These are phyloP conservation scores for Nyctibius bracteatus DNA, from an alignment of 2,113 vertebrate species.

Conservation along the genomic window DNA sequence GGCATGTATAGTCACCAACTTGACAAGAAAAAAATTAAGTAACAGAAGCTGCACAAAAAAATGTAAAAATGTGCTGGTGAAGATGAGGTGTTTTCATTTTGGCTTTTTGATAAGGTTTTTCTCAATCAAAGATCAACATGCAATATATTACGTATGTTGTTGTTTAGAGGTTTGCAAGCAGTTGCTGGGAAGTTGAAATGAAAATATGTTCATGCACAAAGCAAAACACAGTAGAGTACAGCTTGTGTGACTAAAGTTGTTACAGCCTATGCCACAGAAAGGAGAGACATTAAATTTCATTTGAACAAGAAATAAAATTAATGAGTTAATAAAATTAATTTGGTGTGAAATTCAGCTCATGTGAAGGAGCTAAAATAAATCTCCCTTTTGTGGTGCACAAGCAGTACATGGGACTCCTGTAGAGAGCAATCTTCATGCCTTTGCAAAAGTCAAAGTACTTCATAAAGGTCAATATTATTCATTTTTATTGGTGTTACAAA, in stretches of 20 bases:
- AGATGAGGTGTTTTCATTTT: background rate
- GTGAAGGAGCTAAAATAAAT: background rate
- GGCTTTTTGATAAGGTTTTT: background rate
- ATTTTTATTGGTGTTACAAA: background rate
- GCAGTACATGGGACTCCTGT: background rate
- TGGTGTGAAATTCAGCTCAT: background rate
- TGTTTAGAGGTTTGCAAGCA: background rate
- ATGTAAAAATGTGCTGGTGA: background rate
- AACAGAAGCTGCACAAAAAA: background rate
- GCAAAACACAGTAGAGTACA: background rate
- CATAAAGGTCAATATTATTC: background rate
- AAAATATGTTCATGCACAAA: background rate
- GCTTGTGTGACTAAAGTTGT: background rate
- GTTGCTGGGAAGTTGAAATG: background rate
- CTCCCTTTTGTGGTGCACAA: background rate
- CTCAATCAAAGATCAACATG: background rate
- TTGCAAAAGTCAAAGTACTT: background rate
- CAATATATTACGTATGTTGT: background rate
- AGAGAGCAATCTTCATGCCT: background rate
- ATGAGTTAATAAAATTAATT: constrained; percentile 23
- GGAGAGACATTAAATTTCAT: background rate
- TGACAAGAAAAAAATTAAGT: background rate
- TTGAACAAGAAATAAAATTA: constrained; percentile 24
- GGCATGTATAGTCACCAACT: background rate
- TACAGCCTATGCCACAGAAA: background rate